phyloP scores from a whole-genome alignment of 2,888 invertebrate genomes.

The Ophioninae sp. region DNA sequence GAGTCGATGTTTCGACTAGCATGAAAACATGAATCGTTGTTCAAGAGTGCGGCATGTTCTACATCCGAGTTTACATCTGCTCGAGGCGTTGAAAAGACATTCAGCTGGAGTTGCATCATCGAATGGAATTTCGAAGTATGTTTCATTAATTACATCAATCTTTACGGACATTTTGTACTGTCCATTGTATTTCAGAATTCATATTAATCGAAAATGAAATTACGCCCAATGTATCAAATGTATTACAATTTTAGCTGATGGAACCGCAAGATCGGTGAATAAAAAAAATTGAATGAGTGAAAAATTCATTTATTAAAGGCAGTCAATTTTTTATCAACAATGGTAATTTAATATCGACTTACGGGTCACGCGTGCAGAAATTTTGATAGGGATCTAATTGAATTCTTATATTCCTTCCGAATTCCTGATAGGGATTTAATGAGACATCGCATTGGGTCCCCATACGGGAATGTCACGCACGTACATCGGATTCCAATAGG shows the following conservation, averaged over 20 bases:
- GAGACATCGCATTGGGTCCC: too few relatives aligned
- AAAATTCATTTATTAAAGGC: background rate
- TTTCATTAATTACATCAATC: background rate
- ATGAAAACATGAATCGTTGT: slow-evolving; percentile 7
- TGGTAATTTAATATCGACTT: too few relatives aligned
- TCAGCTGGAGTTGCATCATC: slow-evolving; percentile 43
- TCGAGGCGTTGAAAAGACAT: slow-evolving; percentile 48
- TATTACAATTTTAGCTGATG: background rate
- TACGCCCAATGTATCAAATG: background rate
- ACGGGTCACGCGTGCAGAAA: too few relatives aligned
- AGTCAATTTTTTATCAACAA: background rate
- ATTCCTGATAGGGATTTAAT: too few relatives aligned
- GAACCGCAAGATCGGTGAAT: too few relatives aligned
- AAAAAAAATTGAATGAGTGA: background rate
- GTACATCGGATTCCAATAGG: too few relatives aligned
- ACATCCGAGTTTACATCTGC: slow-evolving; percentile 40
- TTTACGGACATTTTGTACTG: background rate
- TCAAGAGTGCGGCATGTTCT: slow-evolving; percentile 31
- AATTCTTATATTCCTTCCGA: too few relatives aligned
- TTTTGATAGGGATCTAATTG: too few relatives aligned
- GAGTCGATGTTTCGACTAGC: slow-evolving; percentile 44
- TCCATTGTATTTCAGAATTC: background rate
- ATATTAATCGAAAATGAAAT: background rate
- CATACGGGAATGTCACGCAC: too few relatives aligned
- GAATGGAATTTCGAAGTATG: slow-evolving; percentile 4